Conservation (phyloP, 2,113 vertebrate genomes). For the Rhea pennata region DNA sequence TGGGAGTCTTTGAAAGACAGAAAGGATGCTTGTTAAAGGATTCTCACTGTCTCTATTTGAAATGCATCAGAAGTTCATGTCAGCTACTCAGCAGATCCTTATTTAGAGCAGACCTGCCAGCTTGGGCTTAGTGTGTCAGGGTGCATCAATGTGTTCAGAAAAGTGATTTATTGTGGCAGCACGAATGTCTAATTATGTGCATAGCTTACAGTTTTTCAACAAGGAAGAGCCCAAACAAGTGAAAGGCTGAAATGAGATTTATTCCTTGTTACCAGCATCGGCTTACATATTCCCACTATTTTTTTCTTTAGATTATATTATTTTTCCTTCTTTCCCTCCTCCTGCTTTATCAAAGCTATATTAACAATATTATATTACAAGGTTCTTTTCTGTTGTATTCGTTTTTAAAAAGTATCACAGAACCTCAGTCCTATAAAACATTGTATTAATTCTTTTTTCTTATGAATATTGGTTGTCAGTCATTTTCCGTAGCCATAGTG, state of each 20-base stretch:
- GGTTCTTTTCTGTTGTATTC: background rate
- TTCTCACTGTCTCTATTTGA: constrained; percentile 39
- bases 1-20: constrained; percentile 36
- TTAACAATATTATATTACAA: constrained; percentile 14
- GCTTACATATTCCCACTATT: constrained; percentile 8
- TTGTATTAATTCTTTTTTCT: background rate
- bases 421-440: background rate
- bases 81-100: constrained; percentile 68
- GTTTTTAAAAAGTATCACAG: background rate
- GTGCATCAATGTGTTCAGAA: constrained; percentile 67
- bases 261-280: constrained; percentile 29
- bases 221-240: constrained; percentile 35
- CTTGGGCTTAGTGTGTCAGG: constrained; percentile 64
- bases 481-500: background rate
- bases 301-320: constrained; percentile 46
- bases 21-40: constrained; percentile 46
- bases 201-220: constrained; percentile 64
- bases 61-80: constrained; percentile 70
- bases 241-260: constrained; percentile 44
- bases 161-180: constrained; percentile 74
- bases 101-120: constrained; percentile 61
- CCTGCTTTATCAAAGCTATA: constrained; percentile 9
- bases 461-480: background rate
- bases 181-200: constrained; percentile 69
- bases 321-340: background rate